Evolutionary conservation across 2,888 invertebrate genomes (phyloP).

Genomic region (Helleia helle): DNA sequence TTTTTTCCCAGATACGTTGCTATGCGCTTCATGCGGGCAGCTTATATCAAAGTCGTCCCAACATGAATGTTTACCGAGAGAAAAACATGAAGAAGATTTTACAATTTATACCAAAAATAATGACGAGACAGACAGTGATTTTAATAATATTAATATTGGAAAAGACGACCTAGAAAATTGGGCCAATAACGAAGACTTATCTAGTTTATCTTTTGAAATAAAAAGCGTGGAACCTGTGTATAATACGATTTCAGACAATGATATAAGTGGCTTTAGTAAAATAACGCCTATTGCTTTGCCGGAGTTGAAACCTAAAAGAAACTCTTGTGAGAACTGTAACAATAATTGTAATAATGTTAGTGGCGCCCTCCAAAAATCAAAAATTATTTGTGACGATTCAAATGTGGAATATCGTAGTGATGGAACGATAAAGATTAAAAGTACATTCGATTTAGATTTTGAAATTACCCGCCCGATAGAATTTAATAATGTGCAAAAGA

Average conservation of each 20-base stretch:
- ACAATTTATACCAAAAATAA: constrained; percentile 6
- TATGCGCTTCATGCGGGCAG: constrained; percentile 21
- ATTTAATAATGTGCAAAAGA: constrained; percentile 13
- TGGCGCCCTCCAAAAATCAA: constrained; percentile 7
- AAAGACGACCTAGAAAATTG: constrained; percentile 14
- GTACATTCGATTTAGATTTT: constrained; percentile 41
- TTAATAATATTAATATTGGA: constrained; percentile 20
- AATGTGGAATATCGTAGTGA: constrained; percentile 33
- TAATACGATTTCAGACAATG: background rate
- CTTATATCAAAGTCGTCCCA: constrained; percentile 13
- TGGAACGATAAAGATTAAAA: constrained; percentile 49
- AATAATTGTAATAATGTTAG: constrained; percentile 4
- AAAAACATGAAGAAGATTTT: constrained; percentile 12
- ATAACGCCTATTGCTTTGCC: too few species aligned
- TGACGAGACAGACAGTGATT: constrained; percentile 9
- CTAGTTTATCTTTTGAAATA: background rate
- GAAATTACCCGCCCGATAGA: constrained; percentile 11
- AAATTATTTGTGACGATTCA: too few species aligned
- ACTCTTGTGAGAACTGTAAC: constrained; percentile 33
- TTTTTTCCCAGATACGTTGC: constrained; percentile 19
- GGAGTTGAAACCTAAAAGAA: constrained; percentile 6
- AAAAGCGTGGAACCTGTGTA: background rate
- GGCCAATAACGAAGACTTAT: background rate
- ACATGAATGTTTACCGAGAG: constrained; percentile 19
- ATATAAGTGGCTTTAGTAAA: background rate